Base-by-base conservation (phyloP, 2,797 vertebrate species). In the Lateolabrax maculatus region DNA sequence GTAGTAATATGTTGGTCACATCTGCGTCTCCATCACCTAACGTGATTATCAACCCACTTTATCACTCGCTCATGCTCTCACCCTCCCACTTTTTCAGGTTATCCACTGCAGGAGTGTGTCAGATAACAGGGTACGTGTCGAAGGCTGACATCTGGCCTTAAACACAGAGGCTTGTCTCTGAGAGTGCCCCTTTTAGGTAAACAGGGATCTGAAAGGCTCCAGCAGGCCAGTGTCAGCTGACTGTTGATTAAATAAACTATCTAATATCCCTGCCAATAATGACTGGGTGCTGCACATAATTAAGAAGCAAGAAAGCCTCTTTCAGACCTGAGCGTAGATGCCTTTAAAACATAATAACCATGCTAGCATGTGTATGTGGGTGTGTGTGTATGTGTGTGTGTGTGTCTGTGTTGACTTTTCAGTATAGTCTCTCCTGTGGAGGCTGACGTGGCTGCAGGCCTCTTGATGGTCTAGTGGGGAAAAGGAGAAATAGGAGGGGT, bases 211-310 rank as follows among this genome's bases (percentile, higher is more conserved):
- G 86, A 83, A 29, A 48, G 34, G 66, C 52, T 68, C 79, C 79
- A 31, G 74, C 52, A 44, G 81, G 66, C 61, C 58, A 63, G 80
- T 80, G 71, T 89, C 84, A 85, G 64, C 52, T 67, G 63, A 81
- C 75, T 87, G 90, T 86, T 92, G 81, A 77, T 89, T 85, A 89
- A 92, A 91, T 87, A 93, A 90, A 92, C 90, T 79, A 87, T 90
- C 92, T 87, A 87, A 85, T 92, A 86, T 88, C 83, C 63, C 72
- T 58, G 64, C 71, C 88, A 89, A 91, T 87, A 90, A 90, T 81
- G 73, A 87, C 69, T 1, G 44, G 58, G 55, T 79, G 75, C 68
- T 43, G 53, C 62, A 37, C 84, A 60, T 80, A 85, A 91, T 91
- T 87, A 89, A 31, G 58, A 36, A 51, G 36, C 44, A 83, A 91